Conservation (phyloP, 2,113 vertebrate species). For the Bothrops jararaca region DNA sequence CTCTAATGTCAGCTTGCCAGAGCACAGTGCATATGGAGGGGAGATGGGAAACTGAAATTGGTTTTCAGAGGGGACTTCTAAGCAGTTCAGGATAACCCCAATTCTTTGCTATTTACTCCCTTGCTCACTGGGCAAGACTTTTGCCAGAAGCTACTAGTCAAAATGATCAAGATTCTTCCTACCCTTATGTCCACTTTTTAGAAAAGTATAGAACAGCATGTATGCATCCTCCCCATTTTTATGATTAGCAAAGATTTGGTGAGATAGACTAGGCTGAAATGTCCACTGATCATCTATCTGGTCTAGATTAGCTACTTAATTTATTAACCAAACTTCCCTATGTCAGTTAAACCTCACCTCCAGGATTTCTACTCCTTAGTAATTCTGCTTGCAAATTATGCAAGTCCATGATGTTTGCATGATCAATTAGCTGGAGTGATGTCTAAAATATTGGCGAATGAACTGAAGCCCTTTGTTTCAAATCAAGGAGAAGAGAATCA, state of each 20-base stretch:
- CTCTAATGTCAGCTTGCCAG: not conserved
- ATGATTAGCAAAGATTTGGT: not conserved
- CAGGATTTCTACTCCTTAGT: not conserved
- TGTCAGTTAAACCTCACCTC: not conserved
- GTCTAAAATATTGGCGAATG: not conserved
- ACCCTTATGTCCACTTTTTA: not conserved
- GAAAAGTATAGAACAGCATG: not conserved
- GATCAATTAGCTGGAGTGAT: not conserved
- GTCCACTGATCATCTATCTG: not conserved
- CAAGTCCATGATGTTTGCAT: not conserved
- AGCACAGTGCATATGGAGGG: not conserved
- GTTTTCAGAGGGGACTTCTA: not conserved
- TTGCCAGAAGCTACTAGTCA: not conserved
- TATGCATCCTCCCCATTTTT: not conserved
- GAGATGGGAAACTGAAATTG: not conserved
- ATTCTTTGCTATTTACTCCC: no score
- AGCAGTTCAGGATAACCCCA: not conserved
- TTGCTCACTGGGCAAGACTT: not conserved
- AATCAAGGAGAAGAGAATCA: not conserved
- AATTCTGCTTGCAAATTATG: not conserved
- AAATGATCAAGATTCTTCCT: not conserved
- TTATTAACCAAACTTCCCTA: not conserved
- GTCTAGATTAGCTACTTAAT: not conserved
- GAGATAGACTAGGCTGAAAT: not conserved
- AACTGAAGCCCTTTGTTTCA: not conserved